These are phyloP conservation scores for Vulpes ferrilata DNA, from an alignment of 2,113 vertebrate genomes.

Conservation along the genomic window DNA sequence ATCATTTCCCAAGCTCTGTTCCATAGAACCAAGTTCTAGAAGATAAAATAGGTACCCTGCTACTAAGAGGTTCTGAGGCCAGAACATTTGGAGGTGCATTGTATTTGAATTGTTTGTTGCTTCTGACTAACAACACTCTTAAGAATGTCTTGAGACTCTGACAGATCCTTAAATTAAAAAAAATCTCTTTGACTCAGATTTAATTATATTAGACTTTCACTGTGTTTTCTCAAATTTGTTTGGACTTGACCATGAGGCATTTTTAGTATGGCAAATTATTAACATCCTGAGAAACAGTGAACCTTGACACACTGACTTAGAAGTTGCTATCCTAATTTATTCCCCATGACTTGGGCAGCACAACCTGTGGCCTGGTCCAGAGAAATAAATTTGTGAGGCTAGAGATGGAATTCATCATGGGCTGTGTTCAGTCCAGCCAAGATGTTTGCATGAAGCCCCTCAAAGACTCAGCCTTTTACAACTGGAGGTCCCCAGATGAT, in stretches of 20 bases:
- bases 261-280: constrained; percentile 54
- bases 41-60: background rate
- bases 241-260: constrained; percentile 35
- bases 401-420: background rate
- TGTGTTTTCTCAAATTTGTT: background rate
- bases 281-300: constrained; percentile 43
- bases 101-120: background rate
- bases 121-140: background rate
- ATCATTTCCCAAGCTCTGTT: background rate
- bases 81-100: background rate
- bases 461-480: background rate
- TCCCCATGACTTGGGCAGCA: background rate
- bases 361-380: background rate
- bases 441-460: background rate
- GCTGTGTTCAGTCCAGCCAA: background rate
- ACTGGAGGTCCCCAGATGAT: background rate
- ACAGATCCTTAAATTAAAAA: background rate
- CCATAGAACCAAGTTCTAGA: background rate
- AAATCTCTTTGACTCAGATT: constrained; percentile 1
- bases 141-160: background rate
- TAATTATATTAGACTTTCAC: background rate
- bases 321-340: constrained; percentile 30
- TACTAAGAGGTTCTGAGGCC: background rate
- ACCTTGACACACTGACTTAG: background rate
- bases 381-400: constrained; percentile 10